Percentiles rank a stretch among this genome's conserved stretches.
Evolutionary conservation across 1,140 invertebrate genomes (phyloP).

Genomic region (Drosophila miranda): DNA sequence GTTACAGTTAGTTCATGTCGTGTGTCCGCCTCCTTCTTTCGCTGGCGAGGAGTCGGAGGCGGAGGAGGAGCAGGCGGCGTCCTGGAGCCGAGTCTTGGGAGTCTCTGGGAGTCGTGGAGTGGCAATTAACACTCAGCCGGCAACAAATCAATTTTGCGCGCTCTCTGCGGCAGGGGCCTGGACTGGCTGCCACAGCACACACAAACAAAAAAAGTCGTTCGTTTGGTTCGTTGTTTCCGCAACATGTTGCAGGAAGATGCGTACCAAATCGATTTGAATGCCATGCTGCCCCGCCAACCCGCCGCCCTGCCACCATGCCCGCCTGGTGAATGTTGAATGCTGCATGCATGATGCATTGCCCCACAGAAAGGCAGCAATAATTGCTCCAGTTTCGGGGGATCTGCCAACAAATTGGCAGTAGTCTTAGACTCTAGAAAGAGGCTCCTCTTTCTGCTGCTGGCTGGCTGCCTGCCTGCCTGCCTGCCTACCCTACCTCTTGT

Average conservation of each 20-base stretch:
- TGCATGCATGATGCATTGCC: no score
- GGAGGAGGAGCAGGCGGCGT: no score
- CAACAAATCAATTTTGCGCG: slow-evolving; percentile 78
- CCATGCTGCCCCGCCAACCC: slow-evolving; percentile 23
- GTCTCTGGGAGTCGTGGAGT: slow-evolving; percentile 45
- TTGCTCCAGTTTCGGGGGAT: slow-evolving; percentile 44
- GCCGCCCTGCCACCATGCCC: not conserved
- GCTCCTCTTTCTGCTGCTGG: not conserved
- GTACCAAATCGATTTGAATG: slow-evolving; percentile 77
- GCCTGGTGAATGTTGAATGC: not conserved
- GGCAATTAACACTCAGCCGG: slow-evolving; percentile 78
- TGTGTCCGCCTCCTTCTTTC: slow-evolving; percentile 34
- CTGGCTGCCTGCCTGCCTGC: not conserved
- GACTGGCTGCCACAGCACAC: no score
- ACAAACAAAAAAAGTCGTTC: slow-evolving; percentile 1
- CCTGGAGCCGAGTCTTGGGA: no score
- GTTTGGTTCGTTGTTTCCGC: slow-evolving; percentile 51
- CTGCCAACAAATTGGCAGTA: slow-evolving; percentile 45
- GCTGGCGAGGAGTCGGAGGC: no score
- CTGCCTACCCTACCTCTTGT: slow-evolving; percentile 3
- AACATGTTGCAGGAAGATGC: slow-evolving; percentile 75
- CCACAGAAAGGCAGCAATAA: slow-evolving; percentile 32
- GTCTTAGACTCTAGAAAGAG: slow-evolving; percentile 1
- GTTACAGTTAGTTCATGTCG: slow-evolving; percentile 43
- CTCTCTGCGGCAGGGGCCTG: slow-evolving; percentile 27